These are phyloP conservation scores for Agrotis ipsilon DNA, from an alignment of 2,888 invertebrate species.

Conservation along the genomic window DNA sequence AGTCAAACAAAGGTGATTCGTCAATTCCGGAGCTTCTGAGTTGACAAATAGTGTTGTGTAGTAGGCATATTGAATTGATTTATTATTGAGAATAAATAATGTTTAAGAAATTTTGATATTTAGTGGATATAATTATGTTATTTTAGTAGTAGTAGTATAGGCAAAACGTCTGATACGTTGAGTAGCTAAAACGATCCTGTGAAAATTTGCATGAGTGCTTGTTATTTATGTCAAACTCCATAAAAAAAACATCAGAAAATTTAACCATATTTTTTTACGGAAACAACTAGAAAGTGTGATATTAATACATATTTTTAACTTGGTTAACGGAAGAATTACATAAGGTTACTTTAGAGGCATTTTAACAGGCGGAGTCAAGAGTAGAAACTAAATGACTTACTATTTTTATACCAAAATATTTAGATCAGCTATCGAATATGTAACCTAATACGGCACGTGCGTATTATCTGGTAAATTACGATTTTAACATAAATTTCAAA, in stretches of 20 bases:
- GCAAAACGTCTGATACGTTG: too few species aligned
- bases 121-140: too few species aligned
- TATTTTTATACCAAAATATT: conserved; percentile 8
- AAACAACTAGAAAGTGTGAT: conserved; percentile 26
- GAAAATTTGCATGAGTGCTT: too few species aligned
- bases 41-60: not conserved
- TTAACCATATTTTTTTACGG: not conserved
- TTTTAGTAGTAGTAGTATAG: too few species aligned
- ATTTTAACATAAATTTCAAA: conserved; percentile 34
- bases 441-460: conserved; percentile 34
- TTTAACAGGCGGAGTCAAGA: conserved; percentile 9
- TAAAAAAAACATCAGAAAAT: not conserved
- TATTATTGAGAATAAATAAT: too few species aligned
- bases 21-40: conserved; percentile 2
- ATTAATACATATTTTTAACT: conserved; percentile 14
- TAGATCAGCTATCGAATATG: conserved; percentile 2
- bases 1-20: conserved; percentile 21
- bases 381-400: not conserved
- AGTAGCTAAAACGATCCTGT: too few species aligned
- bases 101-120: too few species aligned
- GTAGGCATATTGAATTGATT: not conserved
- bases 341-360: conserved; percentile 3
- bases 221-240: too few species aligned
- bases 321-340: conserved; percentile 23
- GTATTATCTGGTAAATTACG: conserved; percentile 20